Conservation (phyloP, 2,888 invertebrate genomes). For the Sesamia inferens region DNA sequence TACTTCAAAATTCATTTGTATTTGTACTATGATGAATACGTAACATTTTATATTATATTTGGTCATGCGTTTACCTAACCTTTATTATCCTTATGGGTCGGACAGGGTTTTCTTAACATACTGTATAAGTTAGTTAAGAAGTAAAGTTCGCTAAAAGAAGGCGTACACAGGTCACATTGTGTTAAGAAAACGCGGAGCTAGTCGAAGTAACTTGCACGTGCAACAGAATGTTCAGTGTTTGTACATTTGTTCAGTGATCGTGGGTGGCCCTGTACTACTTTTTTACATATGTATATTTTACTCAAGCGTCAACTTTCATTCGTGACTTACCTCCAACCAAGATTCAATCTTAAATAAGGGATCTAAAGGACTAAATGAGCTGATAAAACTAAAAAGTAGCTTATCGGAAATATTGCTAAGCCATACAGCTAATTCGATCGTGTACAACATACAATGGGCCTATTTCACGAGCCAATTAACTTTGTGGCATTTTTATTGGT, state of each 20-base stretch:
- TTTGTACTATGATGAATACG: too few species aligned
- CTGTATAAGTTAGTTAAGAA: slow-evolving; percentile 9
- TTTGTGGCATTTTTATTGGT: slow-evolving; percentile 77
- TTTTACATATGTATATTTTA: slow-evolving; percentile 83
- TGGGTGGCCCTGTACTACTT: slow-evolving; percentile 85
- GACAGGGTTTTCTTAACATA: too few species aligned
- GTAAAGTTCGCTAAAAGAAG: slow-evolving; percentile 43
- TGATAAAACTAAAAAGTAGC: slow-evolving; percentile 70
- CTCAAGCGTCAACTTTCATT: slow-evolving; percentile 82
- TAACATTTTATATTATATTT: too few species aligned
- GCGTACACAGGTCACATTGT: slow-evolving; percentile 61
- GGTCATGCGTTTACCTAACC: too few species aligned
- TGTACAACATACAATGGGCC: slow-evolving; percentile 84
- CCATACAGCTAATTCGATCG: slow-evolving; percentile 83
- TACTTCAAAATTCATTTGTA: too few species aligned
- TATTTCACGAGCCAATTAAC: slow-evolving; percentile 87
- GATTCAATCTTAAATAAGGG: slow-evolving; percentile 77
- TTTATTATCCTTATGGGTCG: too few species aligned
- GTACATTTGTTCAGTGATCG: slow-evolving; percentile 73
- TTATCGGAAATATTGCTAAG: slow-evolving; percentile 82
- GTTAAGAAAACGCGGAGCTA: slow-evolving; percentile 65
- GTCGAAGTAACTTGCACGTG: slow-evolving; percentile 65
- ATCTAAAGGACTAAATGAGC: slow-evolving; percentile 70
- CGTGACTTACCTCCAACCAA: slow-evolving; percentile 71
- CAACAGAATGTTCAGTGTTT: slow-evolving; percentile 67